Evolutionary conservation across 2,888 invertebrate genomes (phyloP), one percentile per base, ranked within the genome.

Genomic region (Parapristionchus giblindavisi): DNA sequence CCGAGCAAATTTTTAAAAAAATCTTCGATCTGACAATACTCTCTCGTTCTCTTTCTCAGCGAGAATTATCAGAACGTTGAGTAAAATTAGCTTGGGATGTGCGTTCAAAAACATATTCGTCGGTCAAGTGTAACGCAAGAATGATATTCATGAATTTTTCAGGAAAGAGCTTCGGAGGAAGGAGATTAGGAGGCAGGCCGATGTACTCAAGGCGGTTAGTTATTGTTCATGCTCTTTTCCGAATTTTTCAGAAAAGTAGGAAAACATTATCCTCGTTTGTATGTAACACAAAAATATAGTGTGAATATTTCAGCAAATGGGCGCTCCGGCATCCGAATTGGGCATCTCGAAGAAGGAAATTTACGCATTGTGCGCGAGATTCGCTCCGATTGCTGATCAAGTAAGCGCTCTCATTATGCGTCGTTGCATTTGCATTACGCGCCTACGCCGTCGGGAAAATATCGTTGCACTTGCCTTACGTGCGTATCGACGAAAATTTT

Each of bases 381-480:
- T 83, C 71, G 78, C 83, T 1, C 79, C 81, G 48, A 75, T 83
- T 43, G 83, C 83, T 2, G 81, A 81, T 43, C 76, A 79, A 78
- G 82, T 78, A n/a, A n/a, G n/a, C n/a, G n/a, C n/a, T n/a, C n/a
- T n/a, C n/a, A n/a, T n/a, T n/a, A n/a, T n/a, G n/a, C n/a, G n/a
- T n/a, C n/a, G n/a, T n/a, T n/a, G n/a, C n/a, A n/a, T n/a, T n/a
- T n/a, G n/a, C n/a, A n/a, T n/a, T n/a, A n/a, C n/a, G n/a, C n/a
- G n/a, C n/a, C n/a, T n/a, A n/a, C n/a, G n/a, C n/a, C n/a, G n/a
- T n/a, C n/a, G n/a, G n/a, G n/a, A n/a, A n/a, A n/a, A n/a, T n/a
- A n/a, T n/a, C n/a, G n/a, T n/a, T n/a, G n/a, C n/a, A n/a, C n/a
- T n/a, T n/a, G n/a, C n/a, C n/a, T n/a, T n/a, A n/a, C n/a, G n/a